Evolutionary conservation across 2,888 invertebrate genomes (phyloP).

Genomic region (Microplitis deprimator): DNA sequence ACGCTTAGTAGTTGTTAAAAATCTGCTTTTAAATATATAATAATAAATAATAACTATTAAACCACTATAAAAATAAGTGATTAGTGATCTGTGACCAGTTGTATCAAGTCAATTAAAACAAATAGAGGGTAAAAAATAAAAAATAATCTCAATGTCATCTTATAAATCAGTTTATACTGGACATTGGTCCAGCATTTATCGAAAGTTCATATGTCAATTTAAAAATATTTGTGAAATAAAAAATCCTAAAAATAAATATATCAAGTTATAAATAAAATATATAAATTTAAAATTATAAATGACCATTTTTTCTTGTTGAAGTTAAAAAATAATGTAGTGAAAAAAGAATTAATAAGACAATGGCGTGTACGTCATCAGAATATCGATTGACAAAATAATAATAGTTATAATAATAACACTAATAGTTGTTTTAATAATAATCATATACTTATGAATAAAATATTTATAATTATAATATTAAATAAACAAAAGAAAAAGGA

Average conservation of each 20-base stretch:
- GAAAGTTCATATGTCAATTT: neutral
- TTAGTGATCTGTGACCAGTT: neutral
- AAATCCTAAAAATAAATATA: neutral
- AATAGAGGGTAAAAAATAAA: neutral
- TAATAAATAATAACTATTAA: neutral
- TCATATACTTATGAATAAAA: neutral
- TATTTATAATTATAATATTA: neutral
- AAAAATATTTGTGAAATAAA: neutral
- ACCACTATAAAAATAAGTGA: neutral
- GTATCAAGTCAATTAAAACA: neutral
- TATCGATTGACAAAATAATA: slow-evolving; percentile 46
- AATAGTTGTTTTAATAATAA: slow-evolving; percentile 3
- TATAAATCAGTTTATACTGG: neutral
- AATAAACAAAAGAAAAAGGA: neutral
- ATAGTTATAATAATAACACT: slow-evolving; percentile 4
- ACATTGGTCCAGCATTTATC: neutral
- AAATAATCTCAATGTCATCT: neutral
- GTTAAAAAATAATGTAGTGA: slow-evolving; percentile 20
- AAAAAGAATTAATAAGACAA: slow-evolving; percentile 42
- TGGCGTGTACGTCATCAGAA: slow-evolving; percentile 48
- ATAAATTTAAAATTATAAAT: neutral
- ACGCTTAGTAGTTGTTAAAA: neutral
- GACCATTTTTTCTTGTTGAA: slow-evolving; percentile 17
- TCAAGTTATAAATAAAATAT: neutral
- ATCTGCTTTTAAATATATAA: neutral